Evolutionary conservation across 2,797 vertebrate genomes (phyloP).

Genomic region (Uromys caudimaculatus): DNA sequence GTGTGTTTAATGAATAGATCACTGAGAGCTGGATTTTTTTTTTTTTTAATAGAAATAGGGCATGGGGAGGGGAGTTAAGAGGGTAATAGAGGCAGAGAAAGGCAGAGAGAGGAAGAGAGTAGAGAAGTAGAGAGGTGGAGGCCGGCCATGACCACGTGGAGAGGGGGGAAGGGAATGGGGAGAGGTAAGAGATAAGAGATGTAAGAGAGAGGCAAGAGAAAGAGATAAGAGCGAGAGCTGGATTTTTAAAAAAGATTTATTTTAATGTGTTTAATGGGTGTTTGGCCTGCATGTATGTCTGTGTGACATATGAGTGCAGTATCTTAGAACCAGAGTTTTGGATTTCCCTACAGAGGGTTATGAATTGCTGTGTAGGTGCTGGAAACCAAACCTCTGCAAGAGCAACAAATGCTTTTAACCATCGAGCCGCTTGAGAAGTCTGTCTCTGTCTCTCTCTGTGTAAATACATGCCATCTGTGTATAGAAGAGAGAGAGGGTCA

Average conservation of each 20-base stretch:
- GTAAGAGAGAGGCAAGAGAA: too few relatives aligned
- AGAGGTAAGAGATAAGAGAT: too few relatives aligned
- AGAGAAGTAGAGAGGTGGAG: too few relatives aligned
- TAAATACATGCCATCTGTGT: not conserved
- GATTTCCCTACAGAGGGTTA: not conserved
- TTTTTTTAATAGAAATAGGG: too few relatives aligned
- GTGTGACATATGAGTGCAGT: not conserved
- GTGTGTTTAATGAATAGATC: constrained; percentile 28
- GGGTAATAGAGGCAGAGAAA: too few relatives aligned
- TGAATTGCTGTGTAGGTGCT: not conserved
- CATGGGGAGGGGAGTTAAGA: too few relatives aligned
- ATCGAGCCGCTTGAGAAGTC: not conserved
- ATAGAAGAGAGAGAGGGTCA: not conserved
- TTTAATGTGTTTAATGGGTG: not conserved
- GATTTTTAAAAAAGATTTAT: not conserved
- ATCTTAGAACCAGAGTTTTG: not conserved
- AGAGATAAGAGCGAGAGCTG: too few relatives aligned
- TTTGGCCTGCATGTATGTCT: not conserved
- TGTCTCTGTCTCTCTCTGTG: not conserved
- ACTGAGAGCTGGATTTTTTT: not conserved
- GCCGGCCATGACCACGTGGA: too few relatives aligned
- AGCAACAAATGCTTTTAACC: not conserved
- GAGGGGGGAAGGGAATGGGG: too few relatives aligned
- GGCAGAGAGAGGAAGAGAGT: too few relatives aligned
- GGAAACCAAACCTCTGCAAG: not conserved